These are phyloP conservation scores for Porites evermanni DNA, from an alignment of 92 coral and sea anemone species.

Conservation along the genomic window DNA sequence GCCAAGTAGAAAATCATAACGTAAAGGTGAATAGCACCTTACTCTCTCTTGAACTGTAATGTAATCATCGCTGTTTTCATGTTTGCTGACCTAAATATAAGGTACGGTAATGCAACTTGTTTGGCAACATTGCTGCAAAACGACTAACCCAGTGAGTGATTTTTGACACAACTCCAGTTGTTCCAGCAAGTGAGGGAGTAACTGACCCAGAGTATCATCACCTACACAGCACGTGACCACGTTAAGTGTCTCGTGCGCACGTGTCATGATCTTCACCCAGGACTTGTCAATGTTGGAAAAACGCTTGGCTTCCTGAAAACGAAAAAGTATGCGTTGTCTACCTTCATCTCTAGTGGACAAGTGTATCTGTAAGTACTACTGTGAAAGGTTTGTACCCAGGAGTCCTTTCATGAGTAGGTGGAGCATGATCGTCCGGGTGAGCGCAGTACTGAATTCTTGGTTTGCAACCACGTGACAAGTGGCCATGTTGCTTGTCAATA, in stretches of 20 bases:
- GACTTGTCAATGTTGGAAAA: slow-evolving; percentile 91
- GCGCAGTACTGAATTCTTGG: no score
- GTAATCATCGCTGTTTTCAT: no score
- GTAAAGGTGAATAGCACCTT: no score
- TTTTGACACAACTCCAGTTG: slow-evolving; percentile 90
- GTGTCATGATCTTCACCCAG: slow-evolving; percentile 93
- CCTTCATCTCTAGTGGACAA: background rate
- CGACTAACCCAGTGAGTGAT: slow-evolving; percentile 83
- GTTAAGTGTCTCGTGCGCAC: slow-evolving; percentile 90
- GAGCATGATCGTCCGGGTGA: no score
- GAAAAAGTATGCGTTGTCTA: background rate
- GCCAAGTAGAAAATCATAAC: background rate
- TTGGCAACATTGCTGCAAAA: no score
- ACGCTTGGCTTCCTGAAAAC: slow-evolving; percentile 86
- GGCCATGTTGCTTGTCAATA: no score
- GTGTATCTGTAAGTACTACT: background rate
- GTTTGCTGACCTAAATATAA: no score
- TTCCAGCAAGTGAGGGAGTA: slow-evolving; percentile 85
- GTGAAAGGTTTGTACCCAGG: no score
- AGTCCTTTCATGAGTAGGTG: no score
- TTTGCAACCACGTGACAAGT: no score
- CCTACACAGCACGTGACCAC: slow-evolving; percentile 92
- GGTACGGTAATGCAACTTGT: no score
- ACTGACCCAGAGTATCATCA: slow-evolving; percentile 90
- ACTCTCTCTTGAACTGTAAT: no score